Base-by-base conservation (phyloP, 64 coral and sea anemone species). In the Hydrozoanthus tunicans region DNA sequence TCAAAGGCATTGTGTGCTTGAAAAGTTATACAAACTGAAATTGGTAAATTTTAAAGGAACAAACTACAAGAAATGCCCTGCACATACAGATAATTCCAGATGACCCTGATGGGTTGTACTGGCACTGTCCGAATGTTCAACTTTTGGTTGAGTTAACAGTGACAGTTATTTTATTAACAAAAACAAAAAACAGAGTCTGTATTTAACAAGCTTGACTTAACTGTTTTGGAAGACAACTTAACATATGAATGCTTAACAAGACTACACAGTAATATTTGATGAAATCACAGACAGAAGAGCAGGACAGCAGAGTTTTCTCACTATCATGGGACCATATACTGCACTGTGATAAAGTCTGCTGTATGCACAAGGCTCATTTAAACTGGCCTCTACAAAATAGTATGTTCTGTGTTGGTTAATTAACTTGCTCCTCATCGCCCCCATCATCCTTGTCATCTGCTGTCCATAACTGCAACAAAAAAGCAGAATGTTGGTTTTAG, bases 191-290 rank as follows among this genome's bases (percentile, higher is more conserved):
- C 7, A 51, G 64, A 4, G 13, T 82, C 52, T 51, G 23, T 58
- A 57, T 52, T 65, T 64, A 63, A 82, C 80, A 82, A 51, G 61
- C 25, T 82, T n/a, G 43, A 65, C 26, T 53, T 52, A 59, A 62
- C 14, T 61, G 62, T 14, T 82, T 32, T 32, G 14, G 43, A 15
- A 51, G 59, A 52, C 17, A 65, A 82, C 80, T 65, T 52, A 17
- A 82, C 59, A 64, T 64, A 32, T 82, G 62, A 64, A 82, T 63
- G 62, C 61, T 82, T 64, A 9, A 82, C 13, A 82, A 17, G 59
- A 82, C 80, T 82, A 82, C 11, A 27, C 58, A 82, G 80, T 65
- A 82, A 64, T 82, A 63, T 82, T 61, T 64, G 59, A 23, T 53
- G 80, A 82, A 82, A 81, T 52, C 60, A 63, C 26, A 12, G 14